Evolutionary conservation across 2,888 invertebrate genomes (phyloP), one percentile per base, ranked within the genome.

Genomic region (Tipula vernalis): DNA sequence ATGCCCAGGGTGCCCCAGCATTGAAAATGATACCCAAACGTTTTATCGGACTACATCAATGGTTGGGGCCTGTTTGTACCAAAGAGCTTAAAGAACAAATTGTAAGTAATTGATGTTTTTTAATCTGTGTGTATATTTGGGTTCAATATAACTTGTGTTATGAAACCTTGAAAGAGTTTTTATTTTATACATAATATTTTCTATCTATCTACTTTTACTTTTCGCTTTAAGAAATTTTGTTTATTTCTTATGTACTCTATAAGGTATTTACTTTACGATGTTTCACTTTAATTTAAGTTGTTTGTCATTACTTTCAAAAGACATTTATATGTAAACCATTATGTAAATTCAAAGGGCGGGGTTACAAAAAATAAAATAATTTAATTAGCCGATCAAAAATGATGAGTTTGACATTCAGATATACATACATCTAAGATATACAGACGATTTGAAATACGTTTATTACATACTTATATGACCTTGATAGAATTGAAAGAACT

Each of bases 11-110:
- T 89, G 95, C 95, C 89, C 95, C 96, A 90, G 96, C 96, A 89
- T 93, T 97, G 91, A 97, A 97, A 94, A 95, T 97, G 94, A 94
- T 97, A 92, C 96, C 96, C 90, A 97, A 97, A 93, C 94, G 97
- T 90, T 97, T 96, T 92, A 96, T 97, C 91, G 96, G 96, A 93
- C 94, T 97, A 91, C 97, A 97, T 92, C 96, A 96, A 92, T 97
- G 96, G 96, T 93, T 97, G 91, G 96, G 96, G 90, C 97, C 97
- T 89, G 94, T 95, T 90, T 94, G 96, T 89, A 93, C 94, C 91
- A 96, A 96, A 93, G 96, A 96, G 93, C 93, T 95, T 90, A 95
- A 95, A 92, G 93, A 95, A 90, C 95, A 95, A 94, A 94, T 95
- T 92, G 95, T 95, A 94, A 93, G 93, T 93, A 57, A 57, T 86